Base-by-base conservation (phyloP, 2,888 invertebrate genomes). In the Rhogogaster chlorosoma region DNA sequence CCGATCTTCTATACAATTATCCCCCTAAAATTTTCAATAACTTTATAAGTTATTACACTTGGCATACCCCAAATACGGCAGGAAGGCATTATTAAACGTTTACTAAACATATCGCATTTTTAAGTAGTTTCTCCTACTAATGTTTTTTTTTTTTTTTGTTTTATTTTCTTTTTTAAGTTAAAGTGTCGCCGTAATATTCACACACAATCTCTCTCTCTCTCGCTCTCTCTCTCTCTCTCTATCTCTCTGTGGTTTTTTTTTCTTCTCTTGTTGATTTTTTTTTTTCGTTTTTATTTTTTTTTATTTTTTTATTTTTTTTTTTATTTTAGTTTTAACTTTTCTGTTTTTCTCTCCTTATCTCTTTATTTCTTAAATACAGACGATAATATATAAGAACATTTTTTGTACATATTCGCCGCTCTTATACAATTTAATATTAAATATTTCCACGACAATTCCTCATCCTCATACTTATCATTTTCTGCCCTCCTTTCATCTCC, bases 51-150 rank as follows among this genome's bases (percentile, higher is more conserved):
- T 77, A 77, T 93, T 93, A 93, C 93, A 93, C 93, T 94, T 94
- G 95, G 95, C 94, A 95, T 94, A 95, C 95, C 95, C 95, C 94
- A 94, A 94, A 93, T 93, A 93, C 95, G 95, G 95, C 95, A 95
- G 95, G 95, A 95, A 95, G 95, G 95, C 95, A 95, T 86, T 89
- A 88, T 87, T 86, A 86, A 84, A 86, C 86, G 84, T 84, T 80
- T 84, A 77, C 75, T 82, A 84, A 57, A 85, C 32, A 80, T 80
- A 61, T 61, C 77, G 80, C 57, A 45, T 83, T 38, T 83, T 70
- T 45, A 83, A 85, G 80, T 87, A 86, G 87, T 85, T 53, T 85
- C 80, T 86, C 86, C 84, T 85, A 75, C 85, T 80, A 84, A 86
- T n/a, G n/a, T 86, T 84, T 73, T 49, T 84, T 83, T 83, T 70